A percentile compares a stretch with the other conserved stretches of the same genome.
Conservation (phyloP, 2,113 vertebrate species). For the Equus quagga region DNA sequence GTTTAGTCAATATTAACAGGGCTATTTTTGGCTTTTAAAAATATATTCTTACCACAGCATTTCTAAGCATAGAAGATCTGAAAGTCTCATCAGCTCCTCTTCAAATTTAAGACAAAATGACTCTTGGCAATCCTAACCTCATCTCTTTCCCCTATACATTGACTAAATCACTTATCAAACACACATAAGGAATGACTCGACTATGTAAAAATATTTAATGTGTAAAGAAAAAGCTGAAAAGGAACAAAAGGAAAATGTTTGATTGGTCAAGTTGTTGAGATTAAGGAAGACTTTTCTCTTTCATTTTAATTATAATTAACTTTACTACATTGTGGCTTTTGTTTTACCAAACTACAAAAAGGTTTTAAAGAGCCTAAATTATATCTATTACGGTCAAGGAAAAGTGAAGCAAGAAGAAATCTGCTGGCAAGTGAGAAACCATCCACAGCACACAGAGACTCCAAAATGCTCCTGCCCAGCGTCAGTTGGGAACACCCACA, state of each 20-base stretch:
- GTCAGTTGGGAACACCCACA: not conserved
- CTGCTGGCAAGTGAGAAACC: not conserved
- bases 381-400: not conserved
- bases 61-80: not conserved
- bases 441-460: not conserved
- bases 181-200: not conserved
- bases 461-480: not conserved
- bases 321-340: not conserved
- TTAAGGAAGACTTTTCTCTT: slow-evolving; percentile 2
- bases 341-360: slow-evolving; percentile 8
- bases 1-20: not conserved
- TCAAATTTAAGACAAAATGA: slow-evolving; percentile 52
- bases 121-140: not conserved
- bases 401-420: not conserved
- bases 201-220: not conserved
- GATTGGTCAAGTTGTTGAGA: not conserved
- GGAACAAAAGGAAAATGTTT: not conserved
- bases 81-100: not conserved
- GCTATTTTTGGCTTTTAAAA: not conserved
- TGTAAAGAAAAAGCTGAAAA: slow-evolving; percentile 25
- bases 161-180: not conserved
- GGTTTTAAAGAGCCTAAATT: not conserved
- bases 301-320: not conserved
- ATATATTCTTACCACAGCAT: not conserved
- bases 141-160: not conserved